A percentile compares a stretch with the other conserved stretches of the same genome.
These are phyloP conservation scores for Colletes collaris DNA, from an alignment of 2,888 invertebrate genomes.

Conservation along the genomic window DNA sequence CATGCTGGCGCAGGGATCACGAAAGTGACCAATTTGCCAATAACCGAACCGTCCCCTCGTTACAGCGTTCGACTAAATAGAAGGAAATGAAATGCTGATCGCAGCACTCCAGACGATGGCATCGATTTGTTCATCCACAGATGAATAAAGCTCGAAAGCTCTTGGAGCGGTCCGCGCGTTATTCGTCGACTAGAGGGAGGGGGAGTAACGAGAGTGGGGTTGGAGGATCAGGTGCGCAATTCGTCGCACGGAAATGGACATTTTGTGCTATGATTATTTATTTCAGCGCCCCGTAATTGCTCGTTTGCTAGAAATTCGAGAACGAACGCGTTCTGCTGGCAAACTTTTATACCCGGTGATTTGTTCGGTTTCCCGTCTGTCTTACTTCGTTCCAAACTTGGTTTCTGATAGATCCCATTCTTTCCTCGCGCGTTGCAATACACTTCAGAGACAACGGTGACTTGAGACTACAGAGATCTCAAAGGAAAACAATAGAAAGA, in stretches of 20 bases:
- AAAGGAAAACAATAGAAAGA: too few species aligned
- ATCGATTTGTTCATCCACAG: conserved; percentile 44
- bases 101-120: conserved; percentile 13
- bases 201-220: background rate
- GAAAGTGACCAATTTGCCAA: conserved; percentile 4
- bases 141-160: conserved; percentile 52
- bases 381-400: too few species aligned
- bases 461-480: too few species aligned
- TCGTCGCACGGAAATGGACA: conserved; percentile 55
- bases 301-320: conserved; percentile 8
- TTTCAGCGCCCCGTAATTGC: conserved; percentile 37
- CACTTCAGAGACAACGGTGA: too few species aligned
- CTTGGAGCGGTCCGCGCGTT: conserved; percentile 13
- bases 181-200: conserved; percentile 27
- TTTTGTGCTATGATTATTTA: conserved; percentile 56
- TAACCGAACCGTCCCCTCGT: background rate
- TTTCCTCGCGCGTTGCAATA: too few species aligned
- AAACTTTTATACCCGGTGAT: too few species aligned
- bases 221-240: conserved; percentile 55
- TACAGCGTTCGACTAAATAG: background rate
- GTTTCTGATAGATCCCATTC: too few species aligned
- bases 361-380: too few species aligned
- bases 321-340: background rate
- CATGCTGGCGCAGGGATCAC: background rate
- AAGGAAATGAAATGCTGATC: conserved; percentile 19